Conservation (phyloP, 1,140 invertebrate genomes). For the Drosophila elegans region DNA sequence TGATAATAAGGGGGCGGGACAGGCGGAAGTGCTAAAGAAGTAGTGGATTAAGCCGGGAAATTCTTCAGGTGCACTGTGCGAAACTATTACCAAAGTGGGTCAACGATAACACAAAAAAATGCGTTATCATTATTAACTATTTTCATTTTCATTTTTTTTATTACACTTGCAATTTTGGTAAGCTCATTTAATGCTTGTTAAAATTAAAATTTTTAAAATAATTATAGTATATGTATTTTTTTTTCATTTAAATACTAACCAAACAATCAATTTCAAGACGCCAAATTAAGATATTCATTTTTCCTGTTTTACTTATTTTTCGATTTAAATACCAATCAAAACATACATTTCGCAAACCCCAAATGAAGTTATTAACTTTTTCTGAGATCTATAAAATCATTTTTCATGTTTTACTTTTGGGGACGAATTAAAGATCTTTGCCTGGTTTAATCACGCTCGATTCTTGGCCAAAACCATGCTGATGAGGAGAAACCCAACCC, state of each 20-base stretch:
- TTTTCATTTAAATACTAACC: neutral
- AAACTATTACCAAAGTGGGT: neutral
- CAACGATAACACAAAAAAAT: no score
- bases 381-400: neutral
- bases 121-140: no score
- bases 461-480: constrained; percentile 12
- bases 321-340: no score
- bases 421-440: neutral
- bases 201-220: no score
- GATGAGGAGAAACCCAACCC: constrained; percentile 10
- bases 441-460: constrained; percentile 1
- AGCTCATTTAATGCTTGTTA: no score
- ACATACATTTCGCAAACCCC: no score
- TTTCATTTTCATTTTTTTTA: no score
- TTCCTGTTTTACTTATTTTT: no score
- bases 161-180: no score
- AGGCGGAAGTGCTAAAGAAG: constrained; percentile 2
- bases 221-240: no score
- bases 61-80: neutral
- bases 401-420: neutral
- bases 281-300: no score
- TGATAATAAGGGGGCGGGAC: constrained; percentile 6
- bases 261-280: no score
- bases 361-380: neutral
- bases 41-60: neutral